Conservation (phyloP, 2,888 invertebrate genomes). For the Deilephila elpenor region DNA sequence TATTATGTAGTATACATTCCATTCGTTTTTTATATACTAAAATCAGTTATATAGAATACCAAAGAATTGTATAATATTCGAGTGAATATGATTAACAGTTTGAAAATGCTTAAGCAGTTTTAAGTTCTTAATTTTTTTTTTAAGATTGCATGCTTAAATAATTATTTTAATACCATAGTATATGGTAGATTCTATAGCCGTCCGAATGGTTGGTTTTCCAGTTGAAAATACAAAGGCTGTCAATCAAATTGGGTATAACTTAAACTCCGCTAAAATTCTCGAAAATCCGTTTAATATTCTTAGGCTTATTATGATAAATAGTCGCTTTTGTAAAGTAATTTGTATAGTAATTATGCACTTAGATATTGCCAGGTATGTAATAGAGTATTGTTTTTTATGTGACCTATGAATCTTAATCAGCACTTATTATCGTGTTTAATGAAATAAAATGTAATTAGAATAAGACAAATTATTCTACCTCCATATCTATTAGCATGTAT, state of each 20-base stretch:
- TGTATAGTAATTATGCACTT: conserved; percentile 7
- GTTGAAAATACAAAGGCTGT: not conserved
- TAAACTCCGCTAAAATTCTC: not conserved
- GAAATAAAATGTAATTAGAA: not conserved
- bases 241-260: not conserved
- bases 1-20: conserved; percentile 6
- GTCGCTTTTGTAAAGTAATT: not conserved
- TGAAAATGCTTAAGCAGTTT: not conserved
- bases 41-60: not conserved
- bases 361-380: not conserved
- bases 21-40: not conserved
- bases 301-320: not conserved
- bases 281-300: not conserved
- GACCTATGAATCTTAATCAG: not conserved
- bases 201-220: not conserved
- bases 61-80: conserved; percentile 16
- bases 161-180: not conserved
- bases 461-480: conserved; percentile 18
- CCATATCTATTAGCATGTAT: conserved; percentile 7
- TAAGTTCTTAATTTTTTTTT: not conserved
- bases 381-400: not conserved
- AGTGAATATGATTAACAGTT: not conserved
- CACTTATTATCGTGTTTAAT: not conserved
- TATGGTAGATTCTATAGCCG: conserved; percentile 4
- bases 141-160: not conserved